A percentile compares a stretch with the other conserved stretches of the same genome.
Evolutionary conservation across 1,140 invertebrate species (phyloP).

Genomic region (Pemphigus obesinymphae): DNA sequence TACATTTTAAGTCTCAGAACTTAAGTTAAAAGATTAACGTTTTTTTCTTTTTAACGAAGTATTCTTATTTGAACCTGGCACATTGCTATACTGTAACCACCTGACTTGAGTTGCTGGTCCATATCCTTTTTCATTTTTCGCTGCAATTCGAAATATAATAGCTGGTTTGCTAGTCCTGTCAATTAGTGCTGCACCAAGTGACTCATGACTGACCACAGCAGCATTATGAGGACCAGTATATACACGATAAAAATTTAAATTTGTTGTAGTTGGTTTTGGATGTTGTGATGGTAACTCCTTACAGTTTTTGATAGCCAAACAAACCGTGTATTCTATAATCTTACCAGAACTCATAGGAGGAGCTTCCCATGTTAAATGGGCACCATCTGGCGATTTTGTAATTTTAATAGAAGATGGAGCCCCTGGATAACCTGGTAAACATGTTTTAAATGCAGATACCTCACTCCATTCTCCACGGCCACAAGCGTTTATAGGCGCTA

Average conservation of each 20-base stretch:
- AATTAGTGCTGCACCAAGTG: no score
- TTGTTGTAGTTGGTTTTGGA: slow-evolving; percentile 52
- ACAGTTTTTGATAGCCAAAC: slow-evolving; percentile 83
- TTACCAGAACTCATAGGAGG: slow-evolving; percentile 85
- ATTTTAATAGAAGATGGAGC: no score
- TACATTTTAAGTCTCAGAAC: slow-evolving; percentile 11
- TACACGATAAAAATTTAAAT: slow-evolving; percentile 93
- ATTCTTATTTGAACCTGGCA: no score
- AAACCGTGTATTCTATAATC: slow-evolving; percentile 96
- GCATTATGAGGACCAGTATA: slow-evolving; percentile 90
- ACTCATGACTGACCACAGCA: slow-evolving; percentile 83
- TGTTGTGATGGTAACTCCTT: slow-evolving; percentile 39
- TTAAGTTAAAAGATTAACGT: slow-evolving; percentile 12
- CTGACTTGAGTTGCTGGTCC: no score
- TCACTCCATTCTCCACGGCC: no score
- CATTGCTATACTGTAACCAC: no score
- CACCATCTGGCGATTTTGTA: slow-evolving; percentile 91
- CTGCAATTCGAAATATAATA: slow-evolving; percentile 98
- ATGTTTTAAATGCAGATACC: slow-evolving; percentile 62
- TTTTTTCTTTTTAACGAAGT: no score
- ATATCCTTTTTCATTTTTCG: slow-evolving; percentile 98
- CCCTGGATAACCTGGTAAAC: slow-evolving; percentile 76
- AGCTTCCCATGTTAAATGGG: slow-evolving; percentile 95
- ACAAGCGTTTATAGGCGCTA: slow-evolving; percentile 95
- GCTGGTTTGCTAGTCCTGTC: slow-evolving; percentile 94